Conservation (phyloP, 2,113 vertebrate genomes). For the Bagarius yarrelli region DNA sequence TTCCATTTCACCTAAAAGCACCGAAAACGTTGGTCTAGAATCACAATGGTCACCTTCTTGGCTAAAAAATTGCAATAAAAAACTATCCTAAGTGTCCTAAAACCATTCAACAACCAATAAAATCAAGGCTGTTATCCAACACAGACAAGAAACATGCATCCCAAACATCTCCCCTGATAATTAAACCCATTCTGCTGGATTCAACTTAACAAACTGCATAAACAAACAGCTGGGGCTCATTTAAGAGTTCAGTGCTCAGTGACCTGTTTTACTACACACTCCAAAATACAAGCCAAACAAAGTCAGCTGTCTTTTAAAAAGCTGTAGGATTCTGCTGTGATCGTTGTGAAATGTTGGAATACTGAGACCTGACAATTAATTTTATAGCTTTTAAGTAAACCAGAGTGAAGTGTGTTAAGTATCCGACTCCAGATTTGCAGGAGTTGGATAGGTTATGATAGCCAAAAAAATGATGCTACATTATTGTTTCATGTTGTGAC, state of each 20-base stretch:
- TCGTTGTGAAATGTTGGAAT: not conserved
- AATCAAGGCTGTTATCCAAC: not conserved
- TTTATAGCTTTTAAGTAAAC: constrained; percentile 30
- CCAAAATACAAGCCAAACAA: constrained; percentile 26
- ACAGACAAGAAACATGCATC: not conserved
- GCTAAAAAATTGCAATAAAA: not conserved
- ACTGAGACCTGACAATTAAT: not conserved
- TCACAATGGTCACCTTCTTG: not conserved
- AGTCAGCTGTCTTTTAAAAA: constrained; percentile 19
- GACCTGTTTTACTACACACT: constrained; percentile 28
- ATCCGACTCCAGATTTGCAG: constrained; percentile 6
- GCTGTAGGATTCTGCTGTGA: not conserved
- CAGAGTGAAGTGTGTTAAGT: not conserved
- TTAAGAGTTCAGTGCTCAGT: constrained; percentile 33
- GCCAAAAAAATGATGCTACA: too few species aligned
- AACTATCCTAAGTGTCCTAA: not conserved
- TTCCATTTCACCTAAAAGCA: not conserved
- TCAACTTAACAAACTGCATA: constrained; percentile 16
- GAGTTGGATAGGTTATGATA: too few species aligned
- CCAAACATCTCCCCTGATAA: not conserved
- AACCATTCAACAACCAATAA: not conserved
- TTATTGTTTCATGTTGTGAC: too few species aligned
- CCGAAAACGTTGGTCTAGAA: not conserved
- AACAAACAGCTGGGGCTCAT: constrained; percentile 25
- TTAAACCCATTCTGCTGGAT: constrained; percentile 22